phyloP scores from a whole-genome alignment of 1,140 invertebrate species.

The Epicauta chinensis region DNA sequence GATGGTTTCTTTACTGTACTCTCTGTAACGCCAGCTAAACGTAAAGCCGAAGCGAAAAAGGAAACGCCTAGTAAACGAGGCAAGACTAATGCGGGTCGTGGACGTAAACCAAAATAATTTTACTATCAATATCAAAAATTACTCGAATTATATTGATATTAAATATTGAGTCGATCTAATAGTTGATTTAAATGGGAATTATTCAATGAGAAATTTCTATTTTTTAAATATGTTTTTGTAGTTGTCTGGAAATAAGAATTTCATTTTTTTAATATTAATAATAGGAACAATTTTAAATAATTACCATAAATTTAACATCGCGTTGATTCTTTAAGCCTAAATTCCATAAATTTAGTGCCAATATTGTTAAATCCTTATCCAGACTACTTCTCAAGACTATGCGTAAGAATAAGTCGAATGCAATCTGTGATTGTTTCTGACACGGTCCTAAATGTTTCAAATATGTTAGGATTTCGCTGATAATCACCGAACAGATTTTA shows the following conservation, averaged over 20 bases:
- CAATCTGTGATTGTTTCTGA: slow-evolving; percentile 59
- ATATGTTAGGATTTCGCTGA: slow-evolving; percentile 70
- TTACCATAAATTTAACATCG: slow-evolving; percentile 46
- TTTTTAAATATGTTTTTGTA: slow-evolving; percentile 23
- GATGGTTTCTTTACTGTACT: slow-evolving; percentile 93
- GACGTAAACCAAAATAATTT: slow-evolving; percentile 29
- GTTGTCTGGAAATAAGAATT: slow-evolving; percentile 14
- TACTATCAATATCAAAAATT: background rate
- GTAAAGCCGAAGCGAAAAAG: slow-evolving; percentile 47
- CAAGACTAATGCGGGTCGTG: slow-evolving; percentile 33
- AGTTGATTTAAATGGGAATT: slow-evolving; percentile 14
- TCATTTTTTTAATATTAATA: slow-evolving; percentile 2
- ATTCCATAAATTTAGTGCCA: slow-evolving; percentile 74
- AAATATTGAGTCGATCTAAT: slow-evolving; percentile 18
- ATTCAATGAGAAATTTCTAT: slow-evolving; percentile 2
- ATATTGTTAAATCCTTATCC: slow-evolving; percentile 50
- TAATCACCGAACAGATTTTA: slow-evolving; percentile 66
- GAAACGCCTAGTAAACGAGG: slow-evolving; percentile 38
- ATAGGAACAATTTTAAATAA: slow-evolving; percentile 1
- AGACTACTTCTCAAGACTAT: slow-evolving; percentile 67
- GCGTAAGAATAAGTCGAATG: slow-evolving; percentile 67
- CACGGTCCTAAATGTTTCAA: slow-evolving; percentile 61
- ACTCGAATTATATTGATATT: background rate
- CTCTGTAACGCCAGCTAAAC: slow-evolving; percentile 47
- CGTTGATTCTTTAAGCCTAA: slow-evolving; percentile 57